Conservation (phyloP, 92 coral and sea anemone species). For the Parazoanthus swiftii region DNA sequence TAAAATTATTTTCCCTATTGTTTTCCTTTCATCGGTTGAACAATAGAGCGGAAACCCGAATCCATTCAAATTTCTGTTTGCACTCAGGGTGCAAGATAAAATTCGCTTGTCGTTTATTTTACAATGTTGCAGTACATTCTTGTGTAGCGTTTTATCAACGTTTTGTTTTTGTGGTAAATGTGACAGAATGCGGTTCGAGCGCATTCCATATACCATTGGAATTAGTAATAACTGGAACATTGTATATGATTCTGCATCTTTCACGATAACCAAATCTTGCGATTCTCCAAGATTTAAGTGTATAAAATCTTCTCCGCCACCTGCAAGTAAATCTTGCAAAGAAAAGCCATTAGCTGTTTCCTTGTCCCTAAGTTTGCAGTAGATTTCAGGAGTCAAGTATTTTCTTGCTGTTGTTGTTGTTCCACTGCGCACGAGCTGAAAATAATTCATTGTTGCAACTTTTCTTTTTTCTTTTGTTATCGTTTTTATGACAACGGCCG, state of each 20-base stretch:
- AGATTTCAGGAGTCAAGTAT: slow-evolving; percentile 47
- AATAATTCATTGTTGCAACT: background rate
- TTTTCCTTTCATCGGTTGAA: slow-evolving; percentile 13
- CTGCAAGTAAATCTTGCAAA: slow-evolving; percentile 23
- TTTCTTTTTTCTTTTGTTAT: background rate
- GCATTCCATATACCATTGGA: slow-evolving; percentile 35
- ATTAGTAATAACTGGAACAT: slow-evolving; percentile 41
- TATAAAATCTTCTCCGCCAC: background rate
- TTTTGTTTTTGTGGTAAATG: background rate
- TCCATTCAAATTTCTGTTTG: slow-evolving; percentile 32
- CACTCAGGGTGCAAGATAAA: slow-evolving; percentile 16
- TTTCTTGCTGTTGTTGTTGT: background rate
- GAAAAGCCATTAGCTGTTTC: slow-evolving; percentile 48
- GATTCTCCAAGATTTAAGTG: background rate
- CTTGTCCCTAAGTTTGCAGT: slow-evolving; percentile 46
- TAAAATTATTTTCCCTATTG: slow-evolving; percentile 2
- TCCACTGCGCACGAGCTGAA: slow-evolving; percentile 18
- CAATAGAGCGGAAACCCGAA: slow-evolving; percentile 22
- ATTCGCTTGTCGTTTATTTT: slow-evolving; percentile 19
- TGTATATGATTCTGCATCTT: slow-evolving; percentile 49
- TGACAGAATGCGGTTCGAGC: background rate
- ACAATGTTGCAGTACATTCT: background rate
- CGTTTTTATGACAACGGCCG: background rate
- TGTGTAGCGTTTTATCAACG: background rate
- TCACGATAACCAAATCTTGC: slow-evolving; percentile 23